Conservation (phyloP, 1,140 invertebrate species). For the Eufriesea mexicana region DNA sequence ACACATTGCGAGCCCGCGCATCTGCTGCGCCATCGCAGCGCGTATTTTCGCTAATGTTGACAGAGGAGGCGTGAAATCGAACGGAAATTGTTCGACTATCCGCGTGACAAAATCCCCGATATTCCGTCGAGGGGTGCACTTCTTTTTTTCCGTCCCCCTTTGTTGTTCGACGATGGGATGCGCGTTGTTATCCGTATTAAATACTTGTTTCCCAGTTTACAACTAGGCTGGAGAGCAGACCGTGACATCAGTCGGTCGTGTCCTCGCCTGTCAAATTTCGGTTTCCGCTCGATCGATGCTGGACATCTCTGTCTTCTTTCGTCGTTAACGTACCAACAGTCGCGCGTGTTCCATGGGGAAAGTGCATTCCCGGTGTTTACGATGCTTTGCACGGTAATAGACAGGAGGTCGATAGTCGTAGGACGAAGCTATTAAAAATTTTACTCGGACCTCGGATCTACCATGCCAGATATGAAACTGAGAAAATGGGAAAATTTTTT, state of each 20-base stretch:
- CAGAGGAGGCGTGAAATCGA: conserved; percentile 59
- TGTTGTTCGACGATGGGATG: neutral
- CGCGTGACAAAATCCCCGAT: conserved; percentile 14
- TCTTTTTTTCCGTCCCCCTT: too few relatives aligned
- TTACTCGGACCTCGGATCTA: too few relatives aligned
- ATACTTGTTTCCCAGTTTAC: conserved; percentile 38
- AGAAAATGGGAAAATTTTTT: too few relatives aligned
- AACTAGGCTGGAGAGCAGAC: neutral
- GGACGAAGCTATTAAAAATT: too few relatives aligned
- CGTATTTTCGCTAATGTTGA: conserved; percentile 35
- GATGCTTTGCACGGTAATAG: too few relatives aligned
- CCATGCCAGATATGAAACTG: too few relatives aligned
- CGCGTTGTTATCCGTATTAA: conserved; percentile 30
- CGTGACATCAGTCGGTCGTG: neutral
- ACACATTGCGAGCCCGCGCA: conserved; percentile 59
- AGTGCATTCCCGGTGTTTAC: neutral
- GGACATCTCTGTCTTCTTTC: neutral
- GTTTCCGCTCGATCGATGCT: neutral
- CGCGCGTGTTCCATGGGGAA: neutral
- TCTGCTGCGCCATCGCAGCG: conserved; percentile 51
- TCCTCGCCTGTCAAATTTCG: conserved; percentile 7
- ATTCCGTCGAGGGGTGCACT: conserved; percentile 8
- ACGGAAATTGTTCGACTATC: conserved; percentile 51
- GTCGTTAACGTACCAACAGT: neutral
- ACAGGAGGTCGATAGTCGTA: too few relatives aligned